Base-by-base conservation (phyloP, 2,888 invertebrate genomes). In the Calephelis perditalis region DNA sequence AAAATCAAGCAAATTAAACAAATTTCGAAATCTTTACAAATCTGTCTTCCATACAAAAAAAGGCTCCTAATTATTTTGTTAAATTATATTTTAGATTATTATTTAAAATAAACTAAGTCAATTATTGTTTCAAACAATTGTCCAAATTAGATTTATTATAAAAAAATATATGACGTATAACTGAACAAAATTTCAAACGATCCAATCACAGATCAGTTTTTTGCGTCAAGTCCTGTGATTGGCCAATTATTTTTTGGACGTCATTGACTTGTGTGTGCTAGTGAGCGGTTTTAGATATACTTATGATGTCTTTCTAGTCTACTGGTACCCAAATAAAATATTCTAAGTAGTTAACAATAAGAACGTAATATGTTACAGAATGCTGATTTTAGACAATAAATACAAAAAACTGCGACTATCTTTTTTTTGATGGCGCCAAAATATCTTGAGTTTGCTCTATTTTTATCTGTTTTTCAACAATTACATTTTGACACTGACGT, bases 101-200 rank as follows among this genome's bases (percentile, higher is more conserved):
- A 9, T 26, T 49, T 26, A 49, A 49, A 49, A 12, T 49, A 49
- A 49, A 49, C 49, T 49, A 49, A 49, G 49, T 49, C 15, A 49
- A 15, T 15, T 10, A 26, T 47, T 12, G 12, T 15, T 8, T 47
- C 15, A 47, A 8, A 49, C 26, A 49, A 49, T 4, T 49, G 49
- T 49, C 49, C 49, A 49, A 49, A 15, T 5, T 49, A 49, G 26
- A 8, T 26, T 49, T 15, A 47, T 5, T 47, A 47, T 47, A 26
- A 26, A 26, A 15, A 15, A 49, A 7, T 15, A 49, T 26, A 49
- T 49, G 7, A 26, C 26, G n/a, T 26, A 26, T 26, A 26, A 49
- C 49, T 15, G 26, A 49, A 49, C n/a, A 10, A 9, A 26, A 4
- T 15, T 49, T 49, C 5, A 49, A 49, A 9, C 5, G 15, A 9